Evolutionary conservation across 2,888 invertebrate species (phyloP), one percentile per base, ranked within the genome.

Genomic region (Neoaliturus tenellus): DNA sequence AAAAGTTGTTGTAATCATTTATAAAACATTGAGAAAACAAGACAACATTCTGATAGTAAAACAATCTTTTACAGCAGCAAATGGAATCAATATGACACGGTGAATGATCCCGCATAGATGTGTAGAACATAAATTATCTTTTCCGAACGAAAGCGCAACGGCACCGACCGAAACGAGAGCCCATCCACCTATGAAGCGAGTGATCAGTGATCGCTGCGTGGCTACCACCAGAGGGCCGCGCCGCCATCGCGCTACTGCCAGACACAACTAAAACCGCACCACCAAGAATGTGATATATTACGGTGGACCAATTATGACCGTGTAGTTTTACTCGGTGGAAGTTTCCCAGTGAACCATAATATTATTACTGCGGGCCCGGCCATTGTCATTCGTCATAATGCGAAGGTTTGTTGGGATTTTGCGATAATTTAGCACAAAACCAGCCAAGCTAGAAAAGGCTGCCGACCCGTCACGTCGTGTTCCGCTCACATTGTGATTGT

Each of bases 361-460:
- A 55, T 62, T 62, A 62, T 31, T 62, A 62, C 31, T 28, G 48
- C 75, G 28, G 35, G 17, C 75, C 35, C 3, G 10, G 8, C 69
- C 75, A 41, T 17, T 48, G 75, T 62, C 62, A 62, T 62, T 17
- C 14, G 62, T 62, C 62, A 62, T 62, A 28, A 23, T 55, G 25
- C 20, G 23, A 41, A 73, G 75, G 48, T 75, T 75, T 75, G 75
- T 75, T 75, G 28, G 28, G n/a, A 75, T 41, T 41, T 75, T 14
- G 75, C 20, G 28, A 75, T 48, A 48, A 75, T 75, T 35, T 48
- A 71, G 75, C 44, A n/a, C 39, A 25, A 48, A 75, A 25, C 39
- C 35, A 71, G 2, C 28, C 44, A 75, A 41, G 75, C 75, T 44
- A 6, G 28, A n/a, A n/a, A n/a, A n/a, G n/a, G n/a, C n/a, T n/a